Evolutionary conservation across 2,888 invertebrate species (phyloP), one percentile per base, ranked within the genome.

Genomic region (Baccha elongata): DNA sequence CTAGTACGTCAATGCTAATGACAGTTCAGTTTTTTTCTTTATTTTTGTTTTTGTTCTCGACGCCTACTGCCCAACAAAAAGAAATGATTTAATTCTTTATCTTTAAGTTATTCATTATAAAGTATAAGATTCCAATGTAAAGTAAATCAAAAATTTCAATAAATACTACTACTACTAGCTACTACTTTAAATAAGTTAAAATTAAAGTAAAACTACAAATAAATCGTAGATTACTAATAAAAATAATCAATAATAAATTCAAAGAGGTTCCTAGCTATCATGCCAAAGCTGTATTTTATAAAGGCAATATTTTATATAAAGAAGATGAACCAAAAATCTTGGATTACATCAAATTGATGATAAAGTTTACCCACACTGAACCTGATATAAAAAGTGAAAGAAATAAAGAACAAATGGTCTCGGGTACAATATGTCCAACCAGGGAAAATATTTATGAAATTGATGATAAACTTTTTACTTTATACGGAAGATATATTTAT

Each of bases 281-380:
- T 42, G 19, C 21, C 11, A 58, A 58, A n/a, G 42, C 40, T 6
- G 26, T 40, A 17, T 58, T 58, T 58, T 58, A 11, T 10, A 42
- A 58, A 26, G 58, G 58, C 26, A 58, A 58, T 42, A 26, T 58
- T 26, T 26, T 58, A 3, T 58, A 40, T 1, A 58, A 58, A 42
- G 37, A 19, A 23, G 42, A 58, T 58, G 42, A 58, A 11, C 58
- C 42, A 40, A 42, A 58, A n/a, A 58, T 58, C 7, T 6, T 58
- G 6, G 42, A 58, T 15, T 58, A 58, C 3, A 58, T 58, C 5
- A 10, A 58, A 15, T 17, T 42, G 2, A 26, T 58, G 15, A 40
- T 17, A 13, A 58, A 42, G 15, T 23, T 26, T 8, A 58, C 58
- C 2, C 42, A 58, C 23, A 58, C 42, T 3, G 11, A 58, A 17